Base-by-base conservation (phyloP, 2,888 invertebrate species). In the Sepioteuthis lessoniana region DNA sequence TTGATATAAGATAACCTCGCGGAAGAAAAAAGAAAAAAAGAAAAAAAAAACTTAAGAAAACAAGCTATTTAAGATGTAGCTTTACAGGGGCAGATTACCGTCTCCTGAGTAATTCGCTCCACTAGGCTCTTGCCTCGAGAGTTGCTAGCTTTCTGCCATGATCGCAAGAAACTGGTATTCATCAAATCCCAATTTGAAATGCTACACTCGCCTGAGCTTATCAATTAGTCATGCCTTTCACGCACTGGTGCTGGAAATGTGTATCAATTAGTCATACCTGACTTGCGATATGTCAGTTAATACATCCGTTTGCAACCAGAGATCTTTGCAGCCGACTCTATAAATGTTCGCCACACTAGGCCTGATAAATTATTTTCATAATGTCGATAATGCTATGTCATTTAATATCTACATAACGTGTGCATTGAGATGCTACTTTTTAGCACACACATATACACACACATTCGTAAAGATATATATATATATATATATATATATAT, bases 211-310 rank as follows among this genome's bases (percentile, higher is more conserved):
- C 19, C 35, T 35, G n/a, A 7, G 76, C n/a, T 76, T n/a, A 76
- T n/a, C 76, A 76, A 76, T 76, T 76, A 76, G 76, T 76, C n/a
- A 76, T 76, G 76, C 76, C 76, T 76, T 76, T 76, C 76, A 76
- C 35, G 76, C 35, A 76, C n/a, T n/a, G n/a, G n/a, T 35, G 76
- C 76, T 76, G 13, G n/a, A 76, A 76, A 76, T 76, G 76, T 76
- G 76, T 76, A 76, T 76, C 76, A 76, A 76, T 76, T 76, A 76
- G 76, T 76, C 76, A 76, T 16, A 16, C 76, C 76, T 76, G 76
- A 35, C 76, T 76, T n/a, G 76, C n/a, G n/a, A 76, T 76, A 76
- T 76, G 76, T 35, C 76, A 76, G 76, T 8, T 76, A 76, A 76
- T 76, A 76, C 76, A 76, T 13, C n/a, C 76, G 35, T 76, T 35